Conservation (phyloP, 2,888 invertebrate genomes). For the Mylabris sibirica region DNA sequence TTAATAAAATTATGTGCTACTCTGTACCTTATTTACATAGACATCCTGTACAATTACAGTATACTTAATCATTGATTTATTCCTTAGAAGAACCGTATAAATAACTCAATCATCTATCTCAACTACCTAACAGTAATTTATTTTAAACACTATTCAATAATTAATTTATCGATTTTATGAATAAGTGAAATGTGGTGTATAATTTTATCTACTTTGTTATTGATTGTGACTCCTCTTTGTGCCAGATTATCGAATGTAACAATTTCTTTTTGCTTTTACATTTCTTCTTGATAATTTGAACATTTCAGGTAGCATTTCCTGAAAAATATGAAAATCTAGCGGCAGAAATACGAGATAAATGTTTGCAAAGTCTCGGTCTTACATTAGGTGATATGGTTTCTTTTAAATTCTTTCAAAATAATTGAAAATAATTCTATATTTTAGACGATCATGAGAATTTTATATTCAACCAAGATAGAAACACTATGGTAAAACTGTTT, state of each 20-base stretch:
- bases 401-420: background rate
- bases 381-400: background rate
- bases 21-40: background rate
- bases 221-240: background rate
- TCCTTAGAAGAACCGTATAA: background rate
- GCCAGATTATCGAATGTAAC: conserved; percentile 9
- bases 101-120: background rate
- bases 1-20: background rate
- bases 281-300: background rate
- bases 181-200: background rate
- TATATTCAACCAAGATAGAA: background rate
- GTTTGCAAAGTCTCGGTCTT: background rate
- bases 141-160: too few species aligned
- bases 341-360: background rate
- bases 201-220: background rate
- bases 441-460: background rate
- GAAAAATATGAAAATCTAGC: background rate
- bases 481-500: background rate
- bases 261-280: background rate
- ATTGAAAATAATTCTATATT: background rate
- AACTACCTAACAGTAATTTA: background rate
- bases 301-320: background rate
- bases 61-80: background rate
- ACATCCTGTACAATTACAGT: background rate
- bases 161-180: background rate